These are phyloP conservation scores for Drosophila fulvimacula DNA, from an alignment of 2,888 invertebrate genomes.

Conservation along the genomic window DNA sequence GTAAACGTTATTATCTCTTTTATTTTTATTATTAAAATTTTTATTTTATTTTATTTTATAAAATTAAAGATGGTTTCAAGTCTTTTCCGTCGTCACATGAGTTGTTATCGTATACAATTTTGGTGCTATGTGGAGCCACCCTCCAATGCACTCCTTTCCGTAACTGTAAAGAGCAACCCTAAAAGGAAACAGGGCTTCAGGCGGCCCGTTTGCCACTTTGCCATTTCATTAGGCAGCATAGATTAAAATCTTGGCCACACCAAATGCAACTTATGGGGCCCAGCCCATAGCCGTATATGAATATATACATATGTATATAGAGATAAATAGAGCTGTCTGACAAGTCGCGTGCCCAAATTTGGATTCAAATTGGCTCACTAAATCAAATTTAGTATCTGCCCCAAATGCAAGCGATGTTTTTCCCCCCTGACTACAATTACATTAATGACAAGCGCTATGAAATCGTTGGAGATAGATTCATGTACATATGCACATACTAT, in stretches of 20 bases:
- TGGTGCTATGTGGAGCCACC: slow-evolving; percentile 14
- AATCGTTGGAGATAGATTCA: slow-evolving; percentile 23
- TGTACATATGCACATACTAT: background rate
- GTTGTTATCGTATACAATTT: too few relatives aligned
- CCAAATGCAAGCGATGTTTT: slow-evolving; percentile 43
- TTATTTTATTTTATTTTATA: too few relatives aligned
- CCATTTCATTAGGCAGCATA: slow-evolving; percentile 40
- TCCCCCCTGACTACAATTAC: slow-evolving; percentile 35
- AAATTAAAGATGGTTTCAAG: background rate
- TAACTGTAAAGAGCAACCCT: slow-evolving; percentile 15
- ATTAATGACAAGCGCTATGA: slow-evolving; percentile 49
- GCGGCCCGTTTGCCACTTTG: slow-evolving; percentile 10
- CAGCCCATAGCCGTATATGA: slow-evolving; percentile 12
- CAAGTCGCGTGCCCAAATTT: slow-evolving; percentile 44
- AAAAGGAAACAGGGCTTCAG: background rate
- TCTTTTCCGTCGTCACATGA: background rate
- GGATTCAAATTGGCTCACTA: slow-evolving; percentile 24
- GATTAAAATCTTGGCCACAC: slow-evolving; percentile 45
- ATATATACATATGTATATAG: slow-evolving; percentile 5
- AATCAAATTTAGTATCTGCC: slow-evolving; percentile 52
- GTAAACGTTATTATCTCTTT: too few relatives aligned
- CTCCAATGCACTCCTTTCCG: slow-evolving; percentile 1
- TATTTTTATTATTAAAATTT: too few relatives aligned
- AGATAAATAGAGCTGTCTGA: slow-evolving; percentile 8
- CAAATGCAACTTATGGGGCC: slow-evolving; percentile 25